phyloP scores from a whole-genome alignment of 2,113 vertebrate species.

The Ammodramus savannarum region DNA sequence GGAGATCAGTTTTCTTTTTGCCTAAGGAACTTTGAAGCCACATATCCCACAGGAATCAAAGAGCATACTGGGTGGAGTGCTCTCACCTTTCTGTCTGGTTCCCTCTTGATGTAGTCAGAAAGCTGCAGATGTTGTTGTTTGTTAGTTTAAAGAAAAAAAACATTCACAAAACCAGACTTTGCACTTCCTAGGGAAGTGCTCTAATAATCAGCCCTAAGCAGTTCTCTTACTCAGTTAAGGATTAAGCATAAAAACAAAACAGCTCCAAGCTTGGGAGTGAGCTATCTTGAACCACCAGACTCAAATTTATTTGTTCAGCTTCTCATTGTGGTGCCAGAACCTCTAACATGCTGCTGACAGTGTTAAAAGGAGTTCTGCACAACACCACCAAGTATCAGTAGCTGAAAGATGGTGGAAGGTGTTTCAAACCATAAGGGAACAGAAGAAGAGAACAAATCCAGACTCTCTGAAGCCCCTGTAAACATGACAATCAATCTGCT shows the following conservation, averaged over 20 bases:
- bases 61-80: fast-evolving
- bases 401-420: neutral
- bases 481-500: neutral
- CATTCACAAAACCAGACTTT: neutral
- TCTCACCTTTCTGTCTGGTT: neutral
- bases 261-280: neutral
- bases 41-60: neutral
- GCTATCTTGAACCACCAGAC: neutral
- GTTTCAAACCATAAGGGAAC: neutral
- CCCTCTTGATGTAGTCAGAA: neutral
- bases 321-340: neutral
- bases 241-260: neutral
- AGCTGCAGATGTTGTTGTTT: neutral
- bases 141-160: neutral
- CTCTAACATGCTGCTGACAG: neutral
- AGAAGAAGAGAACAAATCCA: neutral
- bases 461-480: neutral
- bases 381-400: neutral
- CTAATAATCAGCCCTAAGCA: neutral
- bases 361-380: neutral
- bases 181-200: neutral
- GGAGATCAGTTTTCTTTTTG: neutral
- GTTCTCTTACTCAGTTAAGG: neutral
- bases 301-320: neutral
- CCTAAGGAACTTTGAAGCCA: neutral